Evolutionary conservation across 2,797 vertebrate species (phyloP).

Genomic region (Fistularia tabacaria): DNA sequence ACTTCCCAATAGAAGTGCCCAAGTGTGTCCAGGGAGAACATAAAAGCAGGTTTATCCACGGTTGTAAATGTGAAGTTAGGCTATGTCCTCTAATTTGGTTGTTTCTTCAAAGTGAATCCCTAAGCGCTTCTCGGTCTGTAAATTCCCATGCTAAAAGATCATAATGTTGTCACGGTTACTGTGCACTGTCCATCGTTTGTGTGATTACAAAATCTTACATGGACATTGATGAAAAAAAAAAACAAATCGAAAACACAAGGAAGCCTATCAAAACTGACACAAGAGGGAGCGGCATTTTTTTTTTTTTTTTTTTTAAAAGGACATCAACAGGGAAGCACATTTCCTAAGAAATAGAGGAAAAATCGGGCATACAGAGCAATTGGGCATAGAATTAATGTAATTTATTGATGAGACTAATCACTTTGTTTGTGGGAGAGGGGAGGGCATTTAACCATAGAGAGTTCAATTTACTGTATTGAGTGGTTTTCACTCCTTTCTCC

Average conservation of each 20-base stretch:
- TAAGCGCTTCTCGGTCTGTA: no score
- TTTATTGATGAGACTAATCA: slow-evolving; percentile 48
- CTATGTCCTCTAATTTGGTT: slow-evolving; percentile 9
- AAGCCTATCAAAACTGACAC: no score
- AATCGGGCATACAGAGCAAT: slow-evolving; percentile 1
- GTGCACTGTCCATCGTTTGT: no score
- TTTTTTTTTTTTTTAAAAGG: no score
- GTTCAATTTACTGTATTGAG: slow-evolving; percentile 29
- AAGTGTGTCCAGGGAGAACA: slow-evolving; percentile 18
- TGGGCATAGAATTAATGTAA: slow-evolving; percentile 54
- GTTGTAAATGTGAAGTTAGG: neutral
- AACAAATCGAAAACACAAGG: no score
- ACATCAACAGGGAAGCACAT: no score
- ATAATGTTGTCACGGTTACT: no score
- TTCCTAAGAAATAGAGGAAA: neutral
- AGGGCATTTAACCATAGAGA: slow-evolving; percentile 57
- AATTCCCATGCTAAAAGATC: no score
- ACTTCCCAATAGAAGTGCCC: slow-evolving; percentile 19
- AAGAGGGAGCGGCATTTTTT: no score
- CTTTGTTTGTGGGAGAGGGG: slow-evolving; percentile 4
- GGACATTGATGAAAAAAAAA: no score
- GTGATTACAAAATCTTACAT: no score
- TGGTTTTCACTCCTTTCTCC: slow-evolving; percentile 26
- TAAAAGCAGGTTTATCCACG: slow-evolving; percentile 24
- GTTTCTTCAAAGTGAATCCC: slow-evolving; percentile 9